Percentiles rank a stretch among this genome's conserved stretches.
Conservation (phyloP, 1,140 invertebrate species). For the Tachypleus tridentatus region DNA sequence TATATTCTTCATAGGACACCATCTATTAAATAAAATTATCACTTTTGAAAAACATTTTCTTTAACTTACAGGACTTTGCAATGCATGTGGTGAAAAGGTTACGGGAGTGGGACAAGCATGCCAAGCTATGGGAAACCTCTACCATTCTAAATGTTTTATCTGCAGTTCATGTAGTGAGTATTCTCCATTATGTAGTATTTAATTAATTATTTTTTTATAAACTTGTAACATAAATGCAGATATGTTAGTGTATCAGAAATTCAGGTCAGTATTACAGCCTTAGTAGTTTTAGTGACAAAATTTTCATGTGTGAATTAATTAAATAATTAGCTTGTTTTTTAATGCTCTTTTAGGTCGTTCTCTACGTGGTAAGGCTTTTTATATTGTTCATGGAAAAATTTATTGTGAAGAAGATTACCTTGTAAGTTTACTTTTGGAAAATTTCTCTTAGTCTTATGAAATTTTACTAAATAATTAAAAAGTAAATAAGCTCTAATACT, state of each 20-base stretch:
- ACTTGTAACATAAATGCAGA: too few species aligned
- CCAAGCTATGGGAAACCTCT: constrained; percentile 96
- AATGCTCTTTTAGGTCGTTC: constrained; percentile 46
- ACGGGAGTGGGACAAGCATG: constrained; percentile 89
- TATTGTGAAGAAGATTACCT: constrained; percentile 98
- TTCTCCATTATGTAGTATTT: constrained; percentile 1
- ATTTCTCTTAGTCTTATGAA: too few species aligned
- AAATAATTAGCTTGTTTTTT: neutral
- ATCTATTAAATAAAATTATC: too few species aligned
- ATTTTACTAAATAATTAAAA: too few species aligned
- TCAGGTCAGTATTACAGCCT: too few species aligned
- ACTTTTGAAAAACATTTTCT: too few species aligned
- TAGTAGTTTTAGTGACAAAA: too few species aligned
- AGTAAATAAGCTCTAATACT: too few species aligned
- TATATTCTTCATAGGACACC: too few species aligned
- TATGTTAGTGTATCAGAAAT: too few species aligned
- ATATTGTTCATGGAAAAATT: constrained; percentile 92
- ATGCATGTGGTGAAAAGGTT: constrained; percentile 88
- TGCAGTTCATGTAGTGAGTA: constrained; percentile 83
- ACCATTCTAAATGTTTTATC: constrained; percentile 95
- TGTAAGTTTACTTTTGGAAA: constrained; percentile 40
- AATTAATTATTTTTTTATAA: neutral
- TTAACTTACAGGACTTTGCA: constrained; percentile 58
- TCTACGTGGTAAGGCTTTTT: constrained; percentile 90
- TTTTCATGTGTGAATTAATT: neutral